Evolutionary conservation across 2,113 vertebrate genomes (phyloP), one percentile per base, ranked within the genome.

Genomic region (Odontophorus gujanensis): DNA sequence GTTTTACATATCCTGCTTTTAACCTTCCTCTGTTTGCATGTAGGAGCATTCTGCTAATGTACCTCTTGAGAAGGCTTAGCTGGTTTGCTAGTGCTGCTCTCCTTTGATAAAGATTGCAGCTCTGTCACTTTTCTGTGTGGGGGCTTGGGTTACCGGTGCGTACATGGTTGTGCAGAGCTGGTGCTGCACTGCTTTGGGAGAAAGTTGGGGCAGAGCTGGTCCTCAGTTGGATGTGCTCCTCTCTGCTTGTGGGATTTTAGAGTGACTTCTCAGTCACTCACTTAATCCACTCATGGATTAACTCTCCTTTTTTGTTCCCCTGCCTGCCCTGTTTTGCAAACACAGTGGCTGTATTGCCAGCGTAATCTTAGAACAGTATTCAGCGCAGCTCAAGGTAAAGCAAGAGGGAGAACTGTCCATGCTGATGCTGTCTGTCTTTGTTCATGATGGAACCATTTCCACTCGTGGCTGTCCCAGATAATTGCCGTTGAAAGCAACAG

Each of bases 21-120:
- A 75, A 68, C 43, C 34, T 28, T 68, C 22, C 43, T 62, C 55
- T 71, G 30, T 13, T 28, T 6, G 11, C 25, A 8, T 50, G 42
- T 15, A 38, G 11, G 22, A 61, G 18, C 30, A 19, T 57, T 57
- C 55, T 74, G 42, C 38, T 85, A 59, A 32, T 13, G 11, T 32
- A 38, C 63, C 15, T 61, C 12, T 9, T 76, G 73, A 90, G 87
- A 92, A 92, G 78, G 83, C 59, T 53, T 84, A n/a, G 62, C 62
- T 85, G 15, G 62, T 94, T 63, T 88, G 38, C 87, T 92, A 89
- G 58, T 94, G 91, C 62, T 26, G 57, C 4, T 91, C 65, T 67
- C 34, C 61, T 73, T 53, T 57, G 75, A 63, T 89, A 78, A 85
- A 67, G 53, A 13, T 30, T 66, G 6, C 5, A 3, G 58, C 9